These are phyloP conservation scores for Hylaeus volcanicus DNA, from an alignment of 1,140 invertebrate genomes.

Conservation along the genomic window DNA sequence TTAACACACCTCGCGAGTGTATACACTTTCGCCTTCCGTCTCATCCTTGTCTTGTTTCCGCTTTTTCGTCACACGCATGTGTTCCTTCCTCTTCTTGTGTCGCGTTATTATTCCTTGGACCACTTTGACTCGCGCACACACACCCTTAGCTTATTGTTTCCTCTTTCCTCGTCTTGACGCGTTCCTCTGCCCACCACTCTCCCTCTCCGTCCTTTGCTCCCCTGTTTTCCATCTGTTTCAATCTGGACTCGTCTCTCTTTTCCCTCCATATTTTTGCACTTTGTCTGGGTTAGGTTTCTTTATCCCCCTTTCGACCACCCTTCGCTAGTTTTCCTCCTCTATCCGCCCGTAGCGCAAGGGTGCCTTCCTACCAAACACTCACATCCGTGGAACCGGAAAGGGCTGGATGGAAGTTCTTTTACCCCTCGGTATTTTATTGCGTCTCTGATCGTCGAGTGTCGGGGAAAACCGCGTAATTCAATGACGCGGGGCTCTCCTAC, in stretches of 20 bases:
- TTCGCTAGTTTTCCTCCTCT: constrained; percentile 54
- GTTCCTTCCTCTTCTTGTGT: not conserved
- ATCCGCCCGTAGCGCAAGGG: constrained; percentile 56
- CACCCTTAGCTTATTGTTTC: not conserved
- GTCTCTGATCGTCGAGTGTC: constrained; percentile 23
- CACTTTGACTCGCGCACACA: not conserved
- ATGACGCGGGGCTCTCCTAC: constrained; percentile 11
- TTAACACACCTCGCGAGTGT: constrained; percentile 58
- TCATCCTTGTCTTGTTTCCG: constrained; percentile 18
- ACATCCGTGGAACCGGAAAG: constrained; percentile 43
- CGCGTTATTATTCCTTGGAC: not conserved
- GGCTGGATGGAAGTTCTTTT: constrained; percentile 45
- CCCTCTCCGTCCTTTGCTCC: constrained; percentile 9
- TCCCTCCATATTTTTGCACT: not conserved
- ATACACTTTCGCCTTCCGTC: constrained; percentile 53
- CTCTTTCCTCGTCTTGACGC: not conserved
- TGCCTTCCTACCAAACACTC: constrained; percentile 61
- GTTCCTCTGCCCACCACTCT: constrained; percentile 2
- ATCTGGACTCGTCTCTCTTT: not conserved
- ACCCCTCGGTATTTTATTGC: constrained; percentile 54
- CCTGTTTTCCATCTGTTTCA: not conserved
- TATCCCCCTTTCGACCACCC: not conserved
- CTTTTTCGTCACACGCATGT: not conserved
- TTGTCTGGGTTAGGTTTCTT: not conserved
- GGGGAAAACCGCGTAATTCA: constrained; percentile 51